Percentiles rank a stretch among this genome's conserved stretches.
These are phyloP conservation scores for Apodemia duryi DNA, from an alignment of 2,888 invertebrate genomes.

Conservation along the genomic window DNA sequence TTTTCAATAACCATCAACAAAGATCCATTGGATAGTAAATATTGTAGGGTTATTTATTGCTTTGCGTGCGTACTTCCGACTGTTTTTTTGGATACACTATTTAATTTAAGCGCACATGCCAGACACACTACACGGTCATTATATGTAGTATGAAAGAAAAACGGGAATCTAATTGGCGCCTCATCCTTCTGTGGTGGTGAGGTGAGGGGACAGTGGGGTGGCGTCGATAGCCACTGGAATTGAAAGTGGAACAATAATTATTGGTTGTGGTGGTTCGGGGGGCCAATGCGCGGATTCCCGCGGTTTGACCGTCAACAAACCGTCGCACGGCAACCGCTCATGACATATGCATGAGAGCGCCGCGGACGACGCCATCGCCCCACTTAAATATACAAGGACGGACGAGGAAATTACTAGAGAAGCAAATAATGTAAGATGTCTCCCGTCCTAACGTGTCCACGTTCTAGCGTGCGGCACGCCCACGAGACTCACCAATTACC, in stretches of 20 bases:
- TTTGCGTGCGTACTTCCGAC: constrained; percentile 56
- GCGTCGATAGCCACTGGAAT: constrained; percentile 60
- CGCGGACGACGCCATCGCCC: constrained; percentile 46
- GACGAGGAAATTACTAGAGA: constrained; percentile 69
- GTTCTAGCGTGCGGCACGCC: constrained; percentile 37
- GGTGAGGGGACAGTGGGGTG: constrained; percentile 42
- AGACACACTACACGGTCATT: constrained; percentile 52
- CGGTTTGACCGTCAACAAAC: constrained; percentile 74
- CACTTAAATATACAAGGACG: constrained; percentile 71
- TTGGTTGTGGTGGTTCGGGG: constrained; percentile 50
- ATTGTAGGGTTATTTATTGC: constrained; percentile 53
- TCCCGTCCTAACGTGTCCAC: constrained; percentile 24
- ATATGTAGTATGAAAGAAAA: constrained; percentile 50
- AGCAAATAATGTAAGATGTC: constrained; percentile 59
- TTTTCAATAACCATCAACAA: constrained; percentile 36
- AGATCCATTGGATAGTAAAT: constrained; percentile 48
- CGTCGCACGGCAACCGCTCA: constrained; percentile 76
- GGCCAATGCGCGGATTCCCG: constrained; percentile 66
- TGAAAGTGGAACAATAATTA: constrained; percentile 74
- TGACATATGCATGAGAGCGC: constrained; percentile 77
- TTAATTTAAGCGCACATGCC: constrained; percentile 69
- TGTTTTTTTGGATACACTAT: constrained; percentile 64
- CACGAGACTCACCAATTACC: constrained; percentile 36
- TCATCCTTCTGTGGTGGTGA: constrained; percentile 55
- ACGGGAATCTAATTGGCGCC: constrained; percentile 66